Percentiles rank a stretch among this genome's conserved stretches.
Conservation (phyloP, 1,140 invertebrate genomes). For the Eriosoma lanigerum region DNA sequence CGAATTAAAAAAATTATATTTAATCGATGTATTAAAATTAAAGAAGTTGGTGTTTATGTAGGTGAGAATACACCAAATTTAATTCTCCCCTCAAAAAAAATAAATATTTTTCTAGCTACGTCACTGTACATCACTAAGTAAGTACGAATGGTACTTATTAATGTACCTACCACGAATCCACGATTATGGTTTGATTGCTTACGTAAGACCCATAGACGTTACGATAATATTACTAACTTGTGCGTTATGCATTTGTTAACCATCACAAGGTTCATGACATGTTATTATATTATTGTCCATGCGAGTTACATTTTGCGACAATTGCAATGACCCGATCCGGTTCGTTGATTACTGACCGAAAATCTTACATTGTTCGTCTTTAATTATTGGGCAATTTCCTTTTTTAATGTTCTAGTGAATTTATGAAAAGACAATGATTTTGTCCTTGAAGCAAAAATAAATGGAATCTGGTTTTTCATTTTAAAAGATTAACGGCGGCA, state of each 20-base stretch:
- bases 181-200: too few species aligned
- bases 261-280: slow-evolving; percentile 24
- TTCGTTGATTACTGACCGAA: slow-evolving; percentile 29
- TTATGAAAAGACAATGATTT: slow-evolving; percentile 12
- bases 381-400: slow-evolving; percentile 45
- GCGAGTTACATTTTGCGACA: slow-evolving; percentile 14
- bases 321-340: slow-evolving; percentile 25
- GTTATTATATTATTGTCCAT: slow-evolving; percentile 2
- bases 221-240: too few species aligned
- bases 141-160: too few species aligned
- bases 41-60: too few species aligned
- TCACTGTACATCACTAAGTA: too few species aligned
- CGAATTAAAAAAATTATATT: too few species aligned
- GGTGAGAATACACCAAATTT: too few species aligned
- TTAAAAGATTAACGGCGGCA: background rate
- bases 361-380: slow-evolving; percentile 32
- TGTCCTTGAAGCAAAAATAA: slow-evolving; percentile 2
- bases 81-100: too few species aligned
- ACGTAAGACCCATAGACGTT: too few species aligned
- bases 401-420: slow-evolving; percentile 3
- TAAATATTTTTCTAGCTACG: too few species aligned
- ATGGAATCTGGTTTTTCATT: background rate
- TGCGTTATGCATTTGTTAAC: slow-evolving; percentile 6
- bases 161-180: too few species aligned
- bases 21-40: too few species aligned